Evolutionary conservation across 2,888 invertebrate species (phyloP).

Genomic region (Oscheius sp.): DNA sequence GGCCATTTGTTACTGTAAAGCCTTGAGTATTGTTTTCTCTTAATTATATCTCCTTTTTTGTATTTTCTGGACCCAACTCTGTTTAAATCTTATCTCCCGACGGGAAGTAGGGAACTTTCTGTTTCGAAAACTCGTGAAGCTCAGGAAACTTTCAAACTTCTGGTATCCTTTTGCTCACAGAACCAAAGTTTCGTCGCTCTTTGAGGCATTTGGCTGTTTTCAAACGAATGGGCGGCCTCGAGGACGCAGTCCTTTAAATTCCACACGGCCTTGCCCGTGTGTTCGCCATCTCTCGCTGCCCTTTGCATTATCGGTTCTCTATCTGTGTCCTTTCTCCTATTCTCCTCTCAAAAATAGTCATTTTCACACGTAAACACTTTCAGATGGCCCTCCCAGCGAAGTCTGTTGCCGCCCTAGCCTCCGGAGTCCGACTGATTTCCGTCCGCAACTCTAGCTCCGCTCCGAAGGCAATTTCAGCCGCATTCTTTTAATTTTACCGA

Average conservation of each 20-base stretch:
- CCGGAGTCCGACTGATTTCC: conserved; percentile 50
- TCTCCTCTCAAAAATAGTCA: neutral
- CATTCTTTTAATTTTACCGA: neutral
- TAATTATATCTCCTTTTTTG: no score
- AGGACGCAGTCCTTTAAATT: conserved; percentile 19
- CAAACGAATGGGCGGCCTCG: conserved; percentile 5
- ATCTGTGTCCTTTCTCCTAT: neutral
- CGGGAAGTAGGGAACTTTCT: no score
- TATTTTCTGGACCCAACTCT: no score
- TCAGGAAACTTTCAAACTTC: no score
- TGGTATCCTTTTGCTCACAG: no score
- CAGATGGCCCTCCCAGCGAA: conserved; percentile 58
- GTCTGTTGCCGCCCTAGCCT: conserved; percentile 42
- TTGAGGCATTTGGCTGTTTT: neutral
- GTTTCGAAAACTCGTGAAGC: no score
- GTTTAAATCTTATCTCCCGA: no score
- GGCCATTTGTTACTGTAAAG: no score
- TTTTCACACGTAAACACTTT: neutral
- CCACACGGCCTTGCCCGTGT: neutral
- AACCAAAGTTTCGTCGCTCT: no score
- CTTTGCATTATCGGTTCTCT: neutral
- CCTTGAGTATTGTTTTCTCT: no score
- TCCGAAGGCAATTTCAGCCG: conserved; percentile 47
- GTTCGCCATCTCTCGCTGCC: neutral
- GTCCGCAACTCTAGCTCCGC: conserved; percentile 58